Evolutionary conservation across 2,113 vertebrate genomes (phyloP).

Genomic region (Sinocyclocheilus rhinocerous): DNA sequence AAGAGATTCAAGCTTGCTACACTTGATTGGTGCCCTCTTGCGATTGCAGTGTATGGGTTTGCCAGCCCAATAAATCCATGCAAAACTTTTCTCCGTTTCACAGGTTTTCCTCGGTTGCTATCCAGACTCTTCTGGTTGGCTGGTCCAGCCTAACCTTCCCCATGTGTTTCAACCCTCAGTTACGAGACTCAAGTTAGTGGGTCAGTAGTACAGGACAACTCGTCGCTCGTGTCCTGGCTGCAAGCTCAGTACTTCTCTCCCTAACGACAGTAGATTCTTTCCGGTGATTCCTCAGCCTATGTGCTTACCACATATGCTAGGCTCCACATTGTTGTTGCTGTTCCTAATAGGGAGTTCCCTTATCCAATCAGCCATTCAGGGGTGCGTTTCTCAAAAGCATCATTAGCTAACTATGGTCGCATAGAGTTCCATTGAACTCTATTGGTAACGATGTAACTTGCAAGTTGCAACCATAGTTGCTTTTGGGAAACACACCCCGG

Average conservation of each 20-base stretch:
- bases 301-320: no score
- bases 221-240: not conserved
- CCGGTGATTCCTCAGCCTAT: not conserved
- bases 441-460: no score
- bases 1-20: not conserved
- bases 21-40: not conserved
- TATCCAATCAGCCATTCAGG: not conserved
- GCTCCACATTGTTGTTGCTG: no score
- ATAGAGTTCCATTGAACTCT: no score
- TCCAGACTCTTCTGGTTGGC: not conserved
- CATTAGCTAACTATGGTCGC: no score
- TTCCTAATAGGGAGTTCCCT: no score
- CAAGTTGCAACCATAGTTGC: no score
- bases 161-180: not conserved
- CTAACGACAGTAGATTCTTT: not conserved
- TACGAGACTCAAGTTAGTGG: not conserved
- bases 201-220: not conserved
- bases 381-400: no score
- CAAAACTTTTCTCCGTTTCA: not conserved
- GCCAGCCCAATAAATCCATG: not conserved
- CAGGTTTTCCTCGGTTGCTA: not conserved
- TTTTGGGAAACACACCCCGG: no score
- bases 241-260: not conserved
- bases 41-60: not conserved
- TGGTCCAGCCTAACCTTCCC: not conserved